Conservation (phyloP, 2,797 vertebrate genomes). For the Sarcoramphus papa region DNA sequence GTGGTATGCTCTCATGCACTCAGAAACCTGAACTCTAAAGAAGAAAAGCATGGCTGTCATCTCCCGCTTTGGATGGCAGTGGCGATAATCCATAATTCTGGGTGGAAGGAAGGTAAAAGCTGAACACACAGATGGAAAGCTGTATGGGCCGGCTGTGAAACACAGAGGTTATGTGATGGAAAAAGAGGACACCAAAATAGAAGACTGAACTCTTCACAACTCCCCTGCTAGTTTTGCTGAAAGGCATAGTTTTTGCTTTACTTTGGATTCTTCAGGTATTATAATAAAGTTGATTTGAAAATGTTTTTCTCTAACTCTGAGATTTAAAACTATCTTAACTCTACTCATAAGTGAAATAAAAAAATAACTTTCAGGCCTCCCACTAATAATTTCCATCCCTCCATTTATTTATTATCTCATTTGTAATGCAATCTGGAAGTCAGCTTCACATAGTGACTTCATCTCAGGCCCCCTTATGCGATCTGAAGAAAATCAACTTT, state of each 20-base stretch:
- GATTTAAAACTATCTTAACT: neutral
- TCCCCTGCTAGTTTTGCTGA: neutral
- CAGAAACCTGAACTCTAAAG: neutral
- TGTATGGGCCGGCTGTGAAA: neutral
- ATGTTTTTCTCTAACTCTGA: neutral
- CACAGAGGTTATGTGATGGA: neutral
- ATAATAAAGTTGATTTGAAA: neutral
- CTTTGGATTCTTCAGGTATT: neutral
- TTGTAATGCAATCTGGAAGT: constrained; percentile 25
- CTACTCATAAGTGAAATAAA: neutral
- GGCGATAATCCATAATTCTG: neutral
- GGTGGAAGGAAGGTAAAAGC: neutral
- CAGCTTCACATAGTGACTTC: constrained; percentile 22
- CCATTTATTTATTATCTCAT: constrained; percentile 26
- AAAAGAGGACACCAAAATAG: neutral
- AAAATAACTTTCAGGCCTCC: neutral
- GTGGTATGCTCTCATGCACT: neutral
- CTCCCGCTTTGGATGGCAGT: neutral
- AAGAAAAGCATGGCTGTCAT: neutral
- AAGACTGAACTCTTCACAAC: neutral
- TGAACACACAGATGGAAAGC: neutral
- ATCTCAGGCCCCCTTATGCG: neutral
- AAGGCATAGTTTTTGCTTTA: neutral
- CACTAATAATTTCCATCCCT: constrained; percentile 27
- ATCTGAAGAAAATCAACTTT: constrained; percentile 36